phyloP scores from a whole-genome alignment of 2,113 vertebrate species.

The Ageneiosus marmoratus region DNA sequence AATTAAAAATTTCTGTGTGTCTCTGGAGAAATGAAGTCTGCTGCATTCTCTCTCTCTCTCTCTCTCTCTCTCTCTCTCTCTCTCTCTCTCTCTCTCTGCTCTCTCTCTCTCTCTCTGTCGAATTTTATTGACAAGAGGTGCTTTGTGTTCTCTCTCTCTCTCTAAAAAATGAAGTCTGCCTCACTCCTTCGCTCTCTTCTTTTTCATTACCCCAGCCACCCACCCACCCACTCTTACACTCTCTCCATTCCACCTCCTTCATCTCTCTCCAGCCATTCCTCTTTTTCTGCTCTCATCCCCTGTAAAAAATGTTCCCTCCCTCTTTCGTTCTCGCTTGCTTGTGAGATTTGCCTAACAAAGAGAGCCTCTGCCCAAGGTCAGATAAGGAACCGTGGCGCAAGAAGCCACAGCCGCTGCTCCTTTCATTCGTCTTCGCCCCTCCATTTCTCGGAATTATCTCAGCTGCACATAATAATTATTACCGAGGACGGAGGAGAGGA shows the following conservation, averaged over 20 bases:
- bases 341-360: conserved; percentile 85
- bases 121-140: conserved; percentile 44
- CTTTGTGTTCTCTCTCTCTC: neutral
- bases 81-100: conserved; percentile 30
- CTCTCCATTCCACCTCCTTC: conserved; percentile 59
- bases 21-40: conserved; percentile 50
- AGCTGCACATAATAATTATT: conserved; percentile 84
- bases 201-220: neutral
- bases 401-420: conserved; percentile 76
- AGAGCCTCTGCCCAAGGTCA: conserved; percentile 83
- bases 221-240: conserved; percentile 34
- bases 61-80: conserved; percentile 16
- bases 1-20: conserved; percentile 34
- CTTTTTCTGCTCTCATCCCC: conserved; percentile 64
- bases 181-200: conserved; percentile 44
- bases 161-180: conserved; percentile 51
- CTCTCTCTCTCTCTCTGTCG: conserved; percentile 41
- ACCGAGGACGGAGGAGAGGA: conserved; percentile 77
- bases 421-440: conserved; percentile 73
- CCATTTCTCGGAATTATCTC: conserved; percentile 76
- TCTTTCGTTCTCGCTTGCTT: conserved; percentile 63
- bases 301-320: conserved; percentile 71
- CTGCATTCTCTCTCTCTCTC: conserved; percentile 41
- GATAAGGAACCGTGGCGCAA: conserved; percentile 80
- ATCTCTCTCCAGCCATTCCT: conserved; percentile 49